Evolutionary conservation across 2,888 invertebrate genomes (phyloP).

Genomic region (Platypus cylindrus): DNA sequence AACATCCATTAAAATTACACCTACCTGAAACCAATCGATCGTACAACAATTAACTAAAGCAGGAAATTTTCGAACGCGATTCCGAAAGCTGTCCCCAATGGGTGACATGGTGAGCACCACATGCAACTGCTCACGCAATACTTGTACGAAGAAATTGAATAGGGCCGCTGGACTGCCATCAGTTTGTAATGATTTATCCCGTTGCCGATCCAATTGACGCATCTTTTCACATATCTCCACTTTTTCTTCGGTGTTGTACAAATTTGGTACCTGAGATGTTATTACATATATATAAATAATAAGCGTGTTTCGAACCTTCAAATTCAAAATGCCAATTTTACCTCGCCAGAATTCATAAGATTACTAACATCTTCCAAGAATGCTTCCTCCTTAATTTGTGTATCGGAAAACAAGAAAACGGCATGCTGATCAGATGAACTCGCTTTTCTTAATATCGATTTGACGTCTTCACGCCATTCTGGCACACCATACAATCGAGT

Average conservation of each 20-base stretch:
- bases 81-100: constrained; percentile 74
- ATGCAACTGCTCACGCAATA: constrained; percentile 82
- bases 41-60: constrained; percentile 90
- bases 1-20: neutral
- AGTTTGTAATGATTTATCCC: constrained; percentile 76
- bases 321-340: constrained; percentile 1
- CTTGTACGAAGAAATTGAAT: constrained; percentile 80
- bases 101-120: constrained; percentile 83
- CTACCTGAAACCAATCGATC: constrained; percentile 83
- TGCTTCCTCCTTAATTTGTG: constrained; percentile 87
- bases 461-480: constrained; percentile 90
- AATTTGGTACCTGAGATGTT: constrained; percentile 56
- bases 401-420: constrained; percentile 83
- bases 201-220: constrained; percentile 77
- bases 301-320: neutral
- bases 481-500: constrained; percentile 67
- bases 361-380: constrained; percentile 90
- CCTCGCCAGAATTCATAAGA: constrained; percentile 80
- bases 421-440: constrained; percentile 76
- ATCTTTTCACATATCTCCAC: constrained; percentile 88
- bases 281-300: neutral
- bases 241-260: constrained; percentile 75
- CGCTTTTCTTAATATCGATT: constrained; percentile 61
- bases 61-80: constrained; percentile 79
- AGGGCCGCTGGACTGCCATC: constrained; percentile 85